Base-by-base conservation (phyloP, 2,797 vertebrate genomes). In the Parambassis ranga region DNA sequence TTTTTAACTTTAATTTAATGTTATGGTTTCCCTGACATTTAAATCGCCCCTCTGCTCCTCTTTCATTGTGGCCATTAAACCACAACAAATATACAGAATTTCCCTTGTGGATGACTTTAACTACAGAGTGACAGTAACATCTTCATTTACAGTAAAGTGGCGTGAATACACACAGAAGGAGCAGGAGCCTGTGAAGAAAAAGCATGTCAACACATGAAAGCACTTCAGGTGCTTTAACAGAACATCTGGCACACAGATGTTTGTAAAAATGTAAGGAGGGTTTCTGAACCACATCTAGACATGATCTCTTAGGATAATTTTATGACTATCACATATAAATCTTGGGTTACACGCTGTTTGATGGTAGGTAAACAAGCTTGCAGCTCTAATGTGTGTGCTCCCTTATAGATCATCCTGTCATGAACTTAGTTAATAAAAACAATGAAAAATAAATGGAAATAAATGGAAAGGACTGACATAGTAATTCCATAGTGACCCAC, bases 141-240 rank as follows among this genome's bases (percentile, higher is more conserved):
- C 5, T 10, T 0, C 2, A 26, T 62, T 43, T 47, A 35, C 23
- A 30, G 27, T 27, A 7, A 51, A 36, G 4, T 19, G 10, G 10
- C 48, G 27, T 37, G 49, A 47, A 49, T 7, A 1, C 16, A 13
- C 11, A 41, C 16, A 55, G 24, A 35, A 13, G 37, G 4, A 59
- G 18, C 32, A 20, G 5, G 6, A 53, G 30, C 36, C 46, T 68
- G 37, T 5, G 0, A 24, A 19, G 30, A 19, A 13, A n/a, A 27
- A 42, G 20, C 68, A 11, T 65, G 83, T 18, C 35, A 32, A 66
- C 7, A 73, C 75, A 71, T 38, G 66, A 74, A 77, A 52, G 44
- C 19, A 33, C 48, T 57, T 36, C 46, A 53, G 76, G 58, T 43
- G 31, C 4, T 73, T 62, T 59, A 4, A 31, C 37, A 1, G 2